phyloP scores from a whole-genome alignment of 2,113 vertebrate species.

The Myiopsitta monachus region DNA sequence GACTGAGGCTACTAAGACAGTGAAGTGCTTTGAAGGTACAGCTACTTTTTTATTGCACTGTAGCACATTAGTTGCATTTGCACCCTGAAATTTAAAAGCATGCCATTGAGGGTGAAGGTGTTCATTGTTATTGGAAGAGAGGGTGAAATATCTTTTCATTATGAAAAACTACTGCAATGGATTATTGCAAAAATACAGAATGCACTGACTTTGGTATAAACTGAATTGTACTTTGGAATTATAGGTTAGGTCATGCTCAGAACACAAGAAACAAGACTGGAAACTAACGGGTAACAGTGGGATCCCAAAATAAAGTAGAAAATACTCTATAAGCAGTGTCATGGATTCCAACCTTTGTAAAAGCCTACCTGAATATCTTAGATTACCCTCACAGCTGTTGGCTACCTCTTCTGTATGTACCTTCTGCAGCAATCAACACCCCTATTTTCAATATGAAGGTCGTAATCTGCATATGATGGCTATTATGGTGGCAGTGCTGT shows the following conservation, averaged over 20 bases:
- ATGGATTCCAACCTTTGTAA: background rate
- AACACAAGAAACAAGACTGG: background rate
- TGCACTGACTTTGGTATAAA: background rate
- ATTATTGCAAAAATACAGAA: background rate
- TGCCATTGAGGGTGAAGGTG: background rate
- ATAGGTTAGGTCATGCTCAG: background rate
- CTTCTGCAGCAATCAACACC: accelerated
- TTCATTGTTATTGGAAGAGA: background rate
- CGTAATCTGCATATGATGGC: background rate
- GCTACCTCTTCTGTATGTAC: no score
- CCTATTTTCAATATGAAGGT: background rate
- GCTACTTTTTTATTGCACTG: background rate
- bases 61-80: background rate
- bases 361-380: background rate
- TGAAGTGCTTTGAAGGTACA: background rate
- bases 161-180: background rate
- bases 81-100: background rate
- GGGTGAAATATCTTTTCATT: background rate
- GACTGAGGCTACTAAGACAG: background rate
- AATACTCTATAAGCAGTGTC: background rate
- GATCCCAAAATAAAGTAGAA: background rate
- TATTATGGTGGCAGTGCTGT: background rate
- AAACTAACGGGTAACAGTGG: background rate
- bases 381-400: background rate
- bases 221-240: background rate